Evolutionary conservation across 2,888 invertebrate genomes (phyloP).

Genomic region (Erannis defoliaria): DNA sequence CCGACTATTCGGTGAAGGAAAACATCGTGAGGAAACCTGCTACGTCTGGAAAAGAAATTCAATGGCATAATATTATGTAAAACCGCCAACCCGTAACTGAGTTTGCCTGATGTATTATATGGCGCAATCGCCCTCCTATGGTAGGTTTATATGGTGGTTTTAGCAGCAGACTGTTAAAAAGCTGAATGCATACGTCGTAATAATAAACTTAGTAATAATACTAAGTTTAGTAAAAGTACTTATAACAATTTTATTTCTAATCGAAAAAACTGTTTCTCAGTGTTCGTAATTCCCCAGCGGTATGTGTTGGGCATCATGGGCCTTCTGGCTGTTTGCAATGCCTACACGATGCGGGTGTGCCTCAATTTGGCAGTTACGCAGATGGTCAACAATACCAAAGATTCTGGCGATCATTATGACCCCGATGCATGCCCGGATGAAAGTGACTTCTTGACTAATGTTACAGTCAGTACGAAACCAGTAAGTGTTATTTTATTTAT

Average conservation of each 20-base stretch:
- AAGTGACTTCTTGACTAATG: constrained; percentile 66
- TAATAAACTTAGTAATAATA: too few species aligned
- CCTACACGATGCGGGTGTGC: constrained; percentile 92
- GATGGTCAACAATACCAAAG: constrained; percentile 85
- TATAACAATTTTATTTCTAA: constrained; percentile 38
- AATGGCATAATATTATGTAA: too few species aligned
- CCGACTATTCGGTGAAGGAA: too few species aligned
- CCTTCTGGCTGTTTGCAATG: constrained; percentile 90
- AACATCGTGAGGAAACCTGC: too few species aligned
- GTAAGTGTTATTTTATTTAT: constrained; percentile 63
- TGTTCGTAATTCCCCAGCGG: constrained; percentile 89
- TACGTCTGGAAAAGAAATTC: too few species aligned
- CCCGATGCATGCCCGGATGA: constrained; percentile 78
- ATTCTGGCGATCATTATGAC: constrained; percentile 64
- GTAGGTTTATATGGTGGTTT: too few species aligned
- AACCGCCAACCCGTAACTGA: too few species aligned
- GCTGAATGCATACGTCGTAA: too few species aligned
- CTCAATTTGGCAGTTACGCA: constrained; percentile 90
- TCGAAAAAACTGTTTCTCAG: constrained; percentile 72
- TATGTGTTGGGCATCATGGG: constrained; percentile 91
- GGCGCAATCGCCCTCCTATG: too few species aligned
- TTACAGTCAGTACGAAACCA: constrained; percentile 69
- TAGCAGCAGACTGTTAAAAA: too few species aligned
- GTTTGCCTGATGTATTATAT: too few species aligned
- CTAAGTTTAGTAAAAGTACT: neutral